Base-by-base conservation (phyloP, 2,113 vertebrate species). In the Pedetes capensis region DNA sequence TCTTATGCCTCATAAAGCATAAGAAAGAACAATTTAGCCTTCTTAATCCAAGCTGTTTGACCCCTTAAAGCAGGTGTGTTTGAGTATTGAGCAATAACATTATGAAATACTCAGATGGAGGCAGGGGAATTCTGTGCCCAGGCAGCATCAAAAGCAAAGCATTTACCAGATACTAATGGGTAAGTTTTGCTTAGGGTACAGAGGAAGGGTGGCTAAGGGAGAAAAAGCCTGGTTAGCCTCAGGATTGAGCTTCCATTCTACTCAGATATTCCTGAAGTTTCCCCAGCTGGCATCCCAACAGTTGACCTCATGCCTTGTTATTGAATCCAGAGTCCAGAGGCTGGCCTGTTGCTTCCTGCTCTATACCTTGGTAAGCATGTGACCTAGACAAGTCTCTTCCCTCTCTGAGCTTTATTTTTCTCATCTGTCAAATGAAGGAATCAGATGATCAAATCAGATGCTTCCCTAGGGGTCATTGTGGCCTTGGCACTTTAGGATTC, bases 21-120 rank as follows among this genome's bases (percentile, higher is more conserved):
- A n/a, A n/a, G 76, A 94, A 96, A 95, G 83, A 93, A 93, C 79
- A 93, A 87, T 76, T 89, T 72, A 91, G n/a, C 23, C 17, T 89
- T 95, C 37, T 59, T 81, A 61, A 92, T 88, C 71, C 83, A 94
- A 86, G 87, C 34, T 79, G 27, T n/a, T 95, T 78, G 57, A 94
- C 39, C 53, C 66, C 64, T 81, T 71, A 91, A 89, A 91, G 51
- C 74, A 91, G 59, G 64, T 94, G 91, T 89, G 76, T 91, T 74
- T 5, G 64, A 18, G 49, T 86, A 87, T 79, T 79, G 39, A 94
- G 79, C 57, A 94, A 86, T 49, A 81, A 51, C 39, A 66, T 85
- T 89, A 72, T 53, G 89, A 78, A 71, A 78, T 53, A 82, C 34
- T 59, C 72, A 16, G n/a, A 39, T 14, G 4, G n/a, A 82, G 59